Base-by-base conservation (phyloP, 2,113 vertebrate genomes). In the Prunella himalayana region DNA sequence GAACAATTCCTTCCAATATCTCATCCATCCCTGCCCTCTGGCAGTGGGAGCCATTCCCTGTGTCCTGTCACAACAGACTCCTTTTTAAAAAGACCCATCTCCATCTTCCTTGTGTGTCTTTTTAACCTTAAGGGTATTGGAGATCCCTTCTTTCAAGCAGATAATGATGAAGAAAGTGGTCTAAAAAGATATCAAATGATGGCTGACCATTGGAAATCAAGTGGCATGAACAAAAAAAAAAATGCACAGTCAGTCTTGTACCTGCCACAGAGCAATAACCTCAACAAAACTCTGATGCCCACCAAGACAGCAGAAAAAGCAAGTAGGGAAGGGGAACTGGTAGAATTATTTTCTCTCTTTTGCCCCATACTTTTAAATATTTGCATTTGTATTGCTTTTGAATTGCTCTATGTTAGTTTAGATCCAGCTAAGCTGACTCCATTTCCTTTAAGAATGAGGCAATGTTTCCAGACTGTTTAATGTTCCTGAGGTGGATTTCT, bases 401-500 rank as follows among this genome's bases (percentile, higher is more conserved):
- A 75, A 57, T 57, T 56, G 11, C 25, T 56, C 68, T 81, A 4
- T 47, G 13, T 41, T 82, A 53, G 10, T 56, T 90, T 77, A 31
- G 44, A 41, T 41, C 6, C 24, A 57, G 31, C 18, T 80, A 77
- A 54, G 5, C 2, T 91, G 56, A 31, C 14, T 37, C 33, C 17
- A 35, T 45, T 86, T 84, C 37, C 90, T 18, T 91, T 69, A 82
- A 77, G 44, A 91, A 88, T 41, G 41, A 49, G 28, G 60, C 41
- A 88, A 49, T 33, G 42, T 86, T 90, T 61, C 83, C 84, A 71
- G 50, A 44, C 57, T 49, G 66, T 76, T 91, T 85, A 65, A 88
- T 87, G 85, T 69, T 85, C 65, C 65, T 76, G 91, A 79, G 63
- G 80, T 95, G 91, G 47, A 47, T 31, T 61, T 92, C 64, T 92